Evolutionary conservation across 2,113 vertebrate genomes (phyloP).

Genomic region (Motacilla tschutschensis): DNA sequence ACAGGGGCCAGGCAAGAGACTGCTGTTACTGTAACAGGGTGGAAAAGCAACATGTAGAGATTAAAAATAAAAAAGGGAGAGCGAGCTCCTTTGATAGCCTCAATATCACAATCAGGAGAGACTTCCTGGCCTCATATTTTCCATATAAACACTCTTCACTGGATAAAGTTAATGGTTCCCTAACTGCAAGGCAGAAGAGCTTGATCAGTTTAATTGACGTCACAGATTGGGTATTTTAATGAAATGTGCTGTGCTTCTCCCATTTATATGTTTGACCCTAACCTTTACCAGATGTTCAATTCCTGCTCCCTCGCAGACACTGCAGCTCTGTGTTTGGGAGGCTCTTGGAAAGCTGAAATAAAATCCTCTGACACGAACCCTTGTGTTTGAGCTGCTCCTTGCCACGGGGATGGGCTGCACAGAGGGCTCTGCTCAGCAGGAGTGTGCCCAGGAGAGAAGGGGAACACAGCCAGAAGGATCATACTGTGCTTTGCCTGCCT

Average conservation of each 20-base stretch:
- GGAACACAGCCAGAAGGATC: neutral
- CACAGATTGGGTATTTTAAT: slow-evolving; percentile 66
- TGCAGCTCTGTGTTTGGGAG: slow-evolving; percentile 42
- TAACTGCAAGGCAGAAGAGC: slow-evolving; percentile 59
- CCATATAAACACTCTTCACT: slow-evolving; percentile 74
- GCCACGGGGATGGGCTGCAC: rapidly evolving
- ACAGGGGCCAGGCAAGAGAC: neutral
- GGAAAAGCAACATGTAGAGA: neutral
- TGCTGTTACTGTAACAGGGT: neutral
- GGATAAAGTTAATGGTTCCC: slow-evolving; percentile 70
- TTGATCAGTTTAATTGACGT: slow-evolving; percentile 75
- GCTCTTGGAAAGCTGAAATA: slow-evolving; percentile 43
- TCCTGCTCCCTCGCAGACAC: slow-evolving; percentile 43
- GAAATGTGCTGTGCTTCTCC: slow-evolving; percentile 64
- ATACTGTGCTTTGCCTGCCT: neutral
- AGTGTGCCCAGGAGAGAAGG: neutral
- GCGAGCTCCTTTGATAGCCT: slow-evolving; percentile 61
- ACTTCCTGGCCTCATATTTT: slow-evolving; percentile 80
- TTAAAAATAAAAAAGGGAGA: neutral
- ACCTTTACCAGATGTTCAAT: slow-evolving; percentile 79
- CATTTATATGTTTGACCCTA: slow-evolving; percentile 77
- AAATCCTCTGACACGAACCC: neutral
- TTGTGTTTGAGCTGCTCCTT: neutral
- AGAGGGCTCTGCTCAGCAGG: neutral
- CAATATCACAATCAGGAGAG: slow-evolving; percentile 70